A percentile compares a stretch with the other conserved stretches of the same genome.
phyloP scores from a whole-genome alignment of 2,797 vertebrate genomes.

The Acipenser oxyrinchus region DNA sequence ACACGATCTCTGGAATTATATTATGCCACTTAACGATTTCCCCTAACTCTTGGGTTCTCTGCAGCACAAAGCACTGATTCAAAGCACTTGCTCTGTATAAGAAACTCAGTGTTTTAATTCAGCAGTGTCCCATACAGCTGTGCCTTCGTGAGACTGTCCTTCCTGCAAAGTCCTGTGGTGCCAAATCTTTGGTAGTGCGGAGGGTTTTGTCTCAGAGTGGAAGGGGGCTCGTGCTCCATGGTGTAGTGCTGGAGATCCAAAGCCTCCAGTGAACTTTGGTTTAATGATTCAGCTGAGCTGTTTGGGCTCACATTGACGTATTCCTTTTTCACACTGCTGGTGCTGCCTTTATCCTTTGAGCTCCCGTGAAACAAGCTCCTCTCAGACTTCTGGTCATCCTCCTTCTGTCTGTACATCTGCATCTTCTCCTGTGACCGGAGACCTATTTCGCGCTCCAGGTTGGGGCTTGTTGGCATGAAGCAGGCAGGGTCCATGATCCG shows the following conservation, averaged over 20 bases:
- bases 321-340: constrained; percentile 57
- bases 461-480: constrained; percentile 65
- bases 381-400: constrained; percentile 69
- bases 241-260: constrained; percentile 76
- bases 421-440: constrained; percentile 65
- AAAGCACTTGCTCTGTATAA: too few relatives aligned
- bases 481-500: constrained; percentile 62
- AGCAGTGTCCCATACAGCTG: constrained; percentile 92
- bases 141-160: constrained; percentile 95
- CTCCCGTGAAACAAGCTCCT: constrained; percentile 71
- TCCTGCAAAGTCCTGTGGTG: constrained; percentile 81
- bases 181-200: constrained; percentile 81
- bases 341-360: constrained; percentile 65
- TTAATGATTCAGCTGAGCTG: constrained; percentile 79
- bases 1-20: too few relatives aligned
- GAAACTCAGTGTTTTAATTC: constrained; percentile 58
- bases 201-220: constrained; percentile 68
- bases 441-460: constrained; percentile 68
- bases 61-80: too few relatives aligned
- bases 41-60: too few relatives aligned
- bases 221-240: constrained; percentile 65
- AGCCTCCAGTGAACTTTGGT: constrained; percentile 74
- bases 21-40: too few relatives aligned
- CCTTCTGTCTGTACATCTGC: constrained; percentile 62
- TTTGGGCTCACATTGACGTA: constrained; percentile 68